Base-by-base conservation (phyloP, 1,140 invertebrate species). In the Bombus terrestris region DNA sequence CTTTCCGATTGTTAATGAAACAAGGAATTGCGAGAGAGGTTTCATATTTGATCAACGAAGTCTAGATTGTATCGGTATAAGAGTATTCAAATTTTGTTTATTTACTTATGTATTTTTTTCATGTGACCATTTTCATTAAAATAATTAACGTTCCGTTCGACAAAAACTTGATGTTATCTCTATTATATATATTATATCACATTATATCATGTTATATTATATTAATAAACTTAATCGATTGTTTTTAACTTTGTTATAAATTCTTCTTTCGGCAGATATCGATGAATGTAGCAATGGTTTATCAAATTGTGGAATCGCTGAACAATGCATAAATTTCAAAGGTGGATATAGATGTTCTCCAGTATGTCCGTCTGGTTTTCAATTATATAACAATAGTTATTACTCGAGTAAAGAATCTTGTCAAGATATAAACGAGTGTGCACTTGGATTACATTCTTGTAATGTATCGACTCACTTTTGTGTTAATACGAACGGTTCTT, bases 401-500 rank as follows among this genome's bases (percentile, higher is more conserved):
- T 96, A 91, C 12, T 2, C 18, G 93, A 96, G 41, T 97, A 96
- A 93, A 93, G 28, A 95, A 6, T 15, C 2, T 8, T 98, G 98
- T 93, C 95, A 94, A 93, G 98, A 98, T 94, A 95, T 98, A 41
- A 96, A 98, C 93, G 97, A 98, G 93, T 98, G 98, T 91, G 92
- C 92, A 3, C 93, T 95, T 66, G 94, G 95, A 83, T 92, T 92
- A 62, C 96, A 97, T 76, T 94, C 97, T 0, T 98, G 98, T 94
- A 92, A 91, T 2, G 25, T 41, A 6, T 41, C 95, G 39, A 97
- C 97, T 93, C 98, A 97, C 32, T 95, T 96, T 10, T 98, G 98
- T 93, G 94, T 97, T 77, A 98, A 98, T 93, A 96, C 96, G 1
- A 96, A 97, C 84, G 98, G 98, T 39, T 96, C 96, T 3, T 98